phyloP scores from a whole-genome alignment of 1,140 invertebrate genomes.

The Caenorhabditis inopinata region DNA sequence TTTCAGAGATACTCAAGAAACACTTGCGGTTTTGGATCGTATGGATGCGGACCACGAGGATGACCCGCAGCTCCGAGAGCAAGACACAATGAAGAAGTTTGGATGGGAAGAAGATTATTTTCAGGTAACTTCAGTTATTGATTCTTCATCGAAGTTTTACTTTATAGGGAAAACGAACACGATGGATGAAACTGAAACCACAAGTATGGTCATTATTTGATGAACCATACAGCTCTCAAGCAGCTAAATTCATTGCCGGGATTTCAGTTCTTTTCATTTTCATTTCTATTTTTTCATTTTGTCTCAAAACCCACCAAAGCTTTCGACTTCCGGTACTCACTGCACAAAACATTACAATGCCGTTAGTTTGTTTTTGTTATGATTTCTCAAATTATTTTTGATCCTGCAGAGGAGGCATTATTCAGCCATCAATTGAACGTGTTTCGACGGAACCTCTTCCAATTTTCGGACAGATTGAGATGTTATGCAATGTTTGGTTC shows the following conservation, averaged over 20 bases:
- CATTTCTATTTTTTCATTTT: slow-evolving; percentile 93
- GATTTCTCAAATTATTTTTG: background rate
- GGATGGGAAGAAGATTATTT: slow-evolving; percentile 79
- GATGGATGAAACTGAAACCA: slow-evolving; percentile 72
- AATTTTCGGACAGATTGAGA: slow-evolving; percentile 85
- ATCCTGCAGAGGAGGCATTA: background rate
- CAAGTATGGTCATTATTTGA: slow-evolving; percentile 86
- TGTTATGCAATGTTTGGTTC: slow-evolving; percentile 95
- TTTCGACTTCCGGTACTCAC: slow-evolving; percentile 78
- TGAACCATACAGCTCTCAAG: slow-evolving; percentile 82
- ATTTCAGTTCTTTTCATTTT: slow-evolving; percentile 97
- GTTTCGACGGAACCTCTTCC: slow-evolving; percentile 86
- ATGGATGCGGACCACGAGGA: slow-evolving; percentile 85
- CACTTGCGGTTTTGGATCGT: slow-evolving; percentile 88
- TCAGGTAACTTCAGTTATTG: background rate
- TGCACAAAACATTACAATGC: slow-evolving; percentile 40
- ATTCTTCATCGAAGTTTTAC: background rate
- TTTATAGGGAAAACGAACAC: slow-evolving; percentile 42
- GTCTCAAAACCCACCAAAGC: slow-evolving; percentile 87
- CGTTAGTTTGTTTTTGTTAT: background rate
- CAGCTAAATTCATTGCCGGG: slow-evolving; percentile 87
- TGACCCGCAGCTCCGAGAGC: slow-evolving; percentile 70
- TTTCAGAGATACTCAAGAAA: slow-evolving; percentile 77
- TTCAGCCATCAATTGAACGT: slow-evolving; percentile 83
- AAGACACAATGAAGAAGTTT: slow-evolving; percentile 83